phyloP scores from a whole-genome alignment of 2,888 invertebrate species.

The Sphecodes monilicornis region DNA sequence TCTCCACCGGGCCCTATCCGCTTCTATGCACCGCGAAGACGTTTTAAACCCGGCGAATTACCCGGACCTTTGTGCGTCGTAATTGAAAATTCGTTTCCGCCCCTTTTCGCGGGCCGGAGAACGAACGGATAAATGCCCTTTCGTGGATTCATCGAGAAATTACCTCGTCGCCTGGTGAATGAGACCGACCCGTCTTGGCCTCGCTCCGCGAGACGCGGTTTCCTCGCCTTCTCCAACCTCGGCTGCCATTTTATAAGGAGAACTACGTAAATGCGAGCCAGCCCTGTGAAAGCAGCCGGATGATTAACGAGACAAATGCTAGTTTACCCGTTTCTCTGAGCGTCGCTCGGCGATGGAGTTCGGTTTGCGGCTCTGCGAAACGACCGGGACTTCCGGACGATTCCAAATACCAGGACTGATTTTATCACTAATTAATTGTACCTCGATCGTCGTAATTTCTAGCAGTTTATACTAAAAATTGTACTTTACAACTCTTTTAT shows the following conservation, averaged over 20 bases:
- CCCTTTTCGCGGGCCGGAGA: slow-evolving; percentile 35
- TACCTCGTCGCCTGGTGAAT: slow-evolving; percentile 59
- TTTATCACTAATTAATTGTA: neutral
- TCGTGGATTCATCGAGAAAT: slow-evolving; percentile 67
- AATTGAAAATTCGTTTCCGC: slow-evolving; percentile 83
- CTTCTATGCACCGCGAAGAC: slow-evolving; percentile 68
- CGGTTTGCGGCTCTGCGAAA: neutral
- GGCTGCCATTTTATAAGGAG: slow-evolving; percentile 48
- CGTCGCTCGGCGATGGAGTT: neutral
- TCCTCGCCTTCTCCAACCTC: neutral
- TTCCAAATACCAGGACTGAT: too few species aligned
- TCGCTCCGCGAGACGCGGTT: slow-evolving; percentile 15
- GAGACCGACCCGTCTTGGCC: slow-evolving; percentile 47
- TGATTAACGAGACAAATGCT: slow-evolving; percentile 49
- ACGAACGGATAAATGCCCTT: slow-evolving; percentile 66
- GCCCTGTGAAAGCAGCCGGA: slow-evolving; percentile 25
- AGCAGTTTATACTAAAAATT: too few species aligned
- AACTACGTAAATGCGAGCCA: slow-evolving; percentile 32
- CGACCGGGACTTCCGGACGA: neutral
- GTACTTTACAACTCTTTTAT: too few species aligned
- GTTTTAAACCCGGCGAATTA: slow-evolving; percentile 82
- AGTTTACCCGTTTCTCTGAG: slow-evolving; percentile 1
- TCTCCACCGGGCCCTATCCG: neutral
- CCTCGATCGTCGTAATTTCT: neutral
- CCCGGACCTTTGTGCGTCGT: slow-evolving; percentile 79